Evolutionary conservation across 2,888 invertebrate species (phyloP).

Genomic region (Tuta absoluta): DNA sequence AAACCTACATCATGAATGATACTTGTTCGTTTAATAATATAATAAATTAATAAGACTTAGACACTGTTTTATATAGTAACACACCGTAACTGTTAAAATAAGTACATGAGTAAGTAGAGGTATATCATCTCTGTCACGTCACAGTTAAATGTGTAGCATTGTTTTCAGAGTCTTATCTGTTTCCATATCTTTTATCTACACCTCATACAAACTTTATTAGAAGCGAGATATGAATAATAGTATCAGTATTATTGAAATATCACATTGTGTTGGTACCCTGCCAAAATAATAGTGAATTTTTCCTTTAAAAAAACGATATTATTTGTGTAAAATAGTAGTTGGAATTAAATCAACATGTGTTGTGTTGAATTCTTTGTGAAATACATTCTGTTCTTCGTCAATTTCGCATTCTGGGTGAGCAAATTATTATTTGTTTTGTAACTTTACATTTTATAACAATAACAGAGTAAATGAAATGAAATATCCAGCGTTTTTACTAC

Average conservation of each 20-base stretch:
- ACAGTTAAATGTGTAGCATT: too few relatives aligned
- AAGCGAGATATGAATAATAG: background rate
- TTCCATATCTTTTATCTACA: background rate
- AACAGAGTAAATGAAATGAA: too few relatives aligned
- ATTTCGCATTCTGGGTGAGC: constrained; percentile 58
- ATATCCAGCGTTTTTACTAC: too few relatives aligned
- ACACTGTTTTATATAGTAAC: too few relatives aligned
- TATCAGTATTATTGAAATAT: background rate
- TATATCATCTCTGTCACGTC: too few relatives aligned
- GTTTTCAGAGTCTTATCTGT: too few relatives aligned
- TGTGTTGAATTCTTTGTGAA: constrained; percentile 52
- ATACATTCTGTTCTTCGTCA: constrained; percentile 55
- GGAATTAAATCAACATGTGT: constrained; percentile 46
- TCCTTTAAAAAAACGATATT: background rate
- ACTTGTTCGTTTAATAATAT: too few relatives aligned
- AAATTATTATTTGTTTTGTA: background rate
- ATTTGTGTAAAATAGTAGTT: background rate
- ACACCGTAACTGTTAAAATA: too few relatives aligned
- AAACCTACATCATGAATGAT: too few relatives aligned
- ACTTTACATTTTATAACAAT: too few relatives aligned
- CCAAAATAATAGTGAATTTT: background rate
- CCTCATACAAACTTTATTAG: background rate
- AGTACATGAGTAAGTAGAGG: too few relatives aligned
- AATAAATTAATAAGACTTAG: too few relatives aligned
- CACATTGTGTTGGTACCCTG: background rate